These are phyloP conservation scores for Paguma larvata DNA, from an alignment of 2,797 vertebrate genomes.

Conservation along the genomic window DNA sequence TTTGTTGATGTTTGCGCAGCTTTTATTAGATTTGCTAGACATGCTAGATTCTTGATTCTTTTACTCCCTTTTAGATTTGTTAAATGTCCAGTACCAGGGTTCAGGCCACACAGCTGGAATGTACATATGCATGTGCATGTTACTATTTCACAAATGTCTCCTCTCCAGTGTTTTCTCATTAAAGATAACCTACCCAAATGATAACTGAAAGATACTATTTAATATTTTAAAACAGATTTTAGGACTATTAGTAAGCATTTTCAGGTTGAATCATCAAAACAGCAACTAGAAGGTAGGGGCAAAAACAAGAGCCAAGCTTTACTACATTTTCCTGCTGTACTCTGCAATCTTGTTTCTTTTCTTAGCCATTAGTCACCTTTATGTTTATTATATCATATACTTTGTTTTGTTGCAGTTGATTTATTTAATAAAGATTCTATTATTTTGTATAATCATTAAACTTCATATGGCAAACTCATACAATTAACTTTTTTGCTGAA, in stretches of 20 bases:
- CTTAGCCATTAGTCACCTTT: neutral
- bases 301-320: neutral
- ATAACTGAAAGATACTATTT: neutral
- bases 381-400: neutral
- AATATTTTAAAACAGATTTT: conserved; percentile 44
- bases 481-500: neutral
- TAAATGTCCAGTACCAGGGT: neutral
- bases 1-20: neutral
- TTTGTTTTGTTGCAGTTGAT: neutral
- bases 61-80: neutral
- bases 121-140: no score
- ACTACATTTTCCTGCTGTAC: neutral
- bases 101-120: neutral
- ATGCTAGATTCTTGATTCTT: neutral
- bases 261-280: neutral
- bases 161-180: neutral
- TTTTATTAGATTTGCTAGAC: neutral
- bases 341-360: neutral
- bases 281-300: neutral
- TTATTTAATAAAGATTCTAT: neutral
- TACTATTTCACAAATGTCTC: neutral
- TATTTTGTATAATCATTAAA: neutral
- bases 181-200: neutral
- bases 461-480: neutral
- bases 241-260: neutral